Base-by-base conservation (phyloP, 1,140 invertebrate species). In the Zophobas atratus region DNA sequence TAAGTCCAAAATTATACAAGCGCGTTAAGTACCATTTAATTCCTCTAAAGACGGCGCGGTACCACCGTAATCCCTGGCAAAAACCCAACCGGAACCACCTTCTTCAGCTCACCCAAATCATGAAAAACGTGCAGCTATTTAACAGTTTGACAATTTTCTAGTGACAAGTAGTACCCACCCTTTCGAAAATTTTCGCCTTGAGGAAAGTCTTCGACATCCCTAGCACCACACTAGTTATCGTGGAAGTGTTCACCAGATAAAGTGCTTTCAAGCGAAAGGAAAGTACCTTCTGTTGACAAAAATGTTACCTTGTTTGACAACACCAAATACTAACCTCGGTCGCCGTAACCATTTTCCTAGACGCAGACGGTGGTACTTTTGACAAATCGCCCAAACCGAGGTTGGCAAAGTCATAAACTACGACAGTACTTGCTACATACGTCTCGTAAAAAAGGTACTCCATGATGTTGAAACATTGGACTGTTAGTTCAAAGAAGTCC, bases 151-250 rank as follows among this genome's bases (percentile, higher is more conserved):
- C 56, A 39, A 8, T 6, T 60, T 35, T 5, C 20, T 20, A 20
- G 20, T 20, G 20, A 20, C 20, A 20, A 60, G 1, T 0, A 1
- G 35, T 57, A 60, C 56, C 57, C 36, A 75, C 72, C 8, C 72
- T 39, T 1, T 57, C 38, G 32, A 46, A 46, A 36, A 75, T 60
- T 75, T 75, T 75, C 35, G 53, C 51, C 41, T 75, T 75, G 2
- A 57, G 2, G 6, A 75, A 39, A 0, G 33, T 20, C 34, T 56
- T 60, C n/a, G 57, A 34, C 2, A 60, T 20, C 1, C 8, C 43
- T 6, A 57, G 2, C 2, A 75, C 5, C 43, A n/a, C 43, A 2
- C 32, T 35, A 1, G 57, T 8, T n/a, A 57, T 43, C 2, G 49
- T 33, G 2, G 51, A 35, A 8, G 8, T 49, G 53, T 75, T 75